These are phyloP conservation scores for Tridacna crocea DNA, from an alignment of 2,888 invertebrate species.

Conservation along the genomic window DNA sequence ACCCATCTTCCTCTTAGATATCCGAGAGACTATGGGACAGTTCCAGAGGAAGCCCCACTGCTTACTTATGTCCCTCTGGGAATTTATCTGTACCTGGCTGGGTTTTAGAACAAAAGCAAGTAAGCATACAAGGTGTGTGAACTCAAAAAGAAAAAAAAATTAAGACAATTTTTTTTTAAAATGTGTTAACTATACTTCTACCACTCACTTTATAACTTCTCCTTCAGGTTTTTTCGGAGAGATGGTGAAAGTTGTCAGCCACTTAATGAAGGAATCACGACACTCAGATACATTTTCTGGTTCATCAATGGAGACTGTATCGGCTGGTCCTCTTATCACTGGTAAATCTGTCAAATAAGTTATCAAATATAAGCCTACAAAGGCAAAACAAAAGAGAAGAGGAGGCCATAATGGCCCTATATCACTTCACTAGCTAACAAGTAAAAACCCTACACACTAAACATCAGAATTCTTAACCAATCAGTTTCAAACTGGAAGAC, in stretches of 20 bases:
- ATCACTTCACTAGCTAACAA: too few species aligned
- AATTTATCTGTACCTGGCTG: too few species aligned
- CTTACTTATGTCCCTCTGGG: too few species aligned
- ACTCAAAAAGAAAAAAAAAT: too few species aligned
- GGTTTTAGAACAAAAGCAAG: too few species aligned
- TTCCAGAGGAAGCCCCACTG: conserved; percentile 68
- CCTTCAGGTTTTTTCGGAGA: conserved; percentile 53
- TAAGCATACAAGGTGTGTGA: too few species aligned
- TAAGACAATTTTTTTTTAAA: too few species aligned
- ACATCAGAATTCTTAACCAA: too few species aligned
- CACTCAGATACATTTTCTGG: conserved; percentile 76
- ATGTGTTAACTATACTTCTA: not conserved
- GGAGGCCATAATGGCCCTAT: not conserved
- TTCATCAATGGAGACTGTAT: conserved; percentile 70
- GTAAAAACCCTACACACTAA: too few species aligned
- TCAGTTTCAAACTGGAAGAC: too few species aligned
- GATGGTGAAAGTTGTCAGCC: conserved; percentile 78
- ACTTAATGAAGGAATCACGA: conserved; percentile 77
- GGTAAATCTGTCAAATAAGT: conserved; percentile 69
- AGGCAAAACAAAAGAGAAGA: not conserved
- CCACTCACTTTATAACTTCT: conserved; percentile 48
- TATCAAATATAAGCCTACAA: not conserved
- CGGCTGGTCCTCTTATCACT: conserved; percentile 64
- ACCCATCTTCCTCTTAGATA: conserved; percentile 79
- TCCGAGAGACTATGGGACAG: conserved; percentile 78